Conservation (phyloP, 2,113 vertebrate species). For the Mirza zaza region DNA sequence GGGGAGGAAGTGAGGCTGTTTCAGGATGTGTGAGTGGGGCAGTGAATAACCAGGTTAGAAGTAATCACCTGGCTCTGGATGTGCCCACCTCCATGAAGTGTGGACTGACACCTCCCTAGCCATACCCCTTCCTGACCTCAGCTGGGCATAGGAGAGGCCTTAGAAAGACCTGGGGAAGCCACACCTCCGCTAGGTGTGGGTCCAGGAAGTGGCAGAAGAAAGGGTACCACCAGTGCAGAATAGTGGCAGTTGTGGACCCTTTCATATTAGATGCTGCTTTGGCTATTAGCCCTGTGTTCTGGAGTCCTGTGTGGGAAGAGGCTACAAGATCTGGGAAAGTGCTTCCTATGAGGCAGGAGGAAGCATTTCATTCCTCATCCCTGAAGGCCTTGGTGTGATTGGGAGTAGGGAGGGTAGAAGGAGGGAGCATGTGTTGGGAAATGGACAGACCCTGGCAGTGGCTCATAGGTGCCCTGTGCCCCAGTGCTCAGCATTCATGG, state of each 20-base stretch:
- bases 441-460: neutral
- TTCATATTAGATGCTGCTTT: neutral
- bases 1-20: neutral
- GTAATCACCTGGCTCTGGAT: neutral
- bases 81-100: neutral
- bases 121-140: neutral
- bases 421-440: neutral
- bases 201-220: constrained; percentile 21
- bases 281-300: neutral
- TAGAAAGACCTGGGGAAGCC: neutral
- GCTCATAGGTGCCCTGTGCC: neutral
- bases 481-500: neutral
- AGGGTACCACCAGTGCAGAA: neutral
- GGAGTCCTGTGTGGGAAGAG: neutral
- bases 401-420: neutral
- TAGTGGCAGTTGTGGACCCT: neutral
- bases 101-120: neutral
- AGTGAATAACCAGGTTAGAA: neutral
- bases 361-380: neutral
- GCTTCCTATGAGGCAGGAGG: neutral
- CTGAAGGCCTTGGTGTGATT: neutral
- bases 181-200: neutral
- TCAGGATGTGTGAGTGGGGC: neutral
- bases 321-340: neutral
- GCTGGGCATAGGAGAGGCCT: neutral